phyloP scores from a whole-genome alignment of 2,113 vertebrate species.

The Cettia cetti region DNA sequence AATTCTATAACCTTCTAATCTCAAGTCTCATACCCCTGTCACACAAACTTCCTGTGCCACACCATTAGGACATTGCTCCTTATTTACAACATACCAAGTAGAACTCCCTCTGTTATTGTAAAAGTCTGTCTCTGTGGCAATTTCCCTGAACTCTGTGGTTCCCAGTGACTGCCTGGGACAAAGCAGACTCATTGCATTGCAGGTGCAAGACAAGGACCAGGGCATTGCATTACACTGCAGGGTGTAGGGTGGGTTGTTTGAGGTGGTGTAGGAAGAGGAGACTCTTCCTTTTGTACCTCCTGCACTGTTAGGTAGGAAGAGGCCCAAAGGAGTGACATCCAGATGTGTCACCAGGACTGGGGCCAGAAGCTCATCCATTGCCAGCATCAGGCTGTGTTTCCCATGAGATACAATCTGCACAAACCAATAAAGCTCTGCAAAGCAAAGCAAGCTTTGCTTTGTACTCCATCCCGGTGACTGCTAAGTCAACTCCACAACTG shows the following conservation, averaged over 20 bases:
- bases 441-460: neutral
- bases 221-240: neutral
- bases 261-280: neutral
- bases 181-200: neutral
- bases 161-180: neutral
- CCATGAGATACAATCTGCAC: constrained; percentile 19
- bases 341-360: neutral
- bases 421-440: constrained; percentile 18
- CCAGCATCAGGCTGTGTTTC: neutral
- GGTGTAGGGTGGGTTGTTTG: fast-evolving
- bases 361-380: neutral
- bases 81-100: neutral
- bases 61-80: fast-evolving
- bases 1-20: neutral
- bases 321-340: neutral
- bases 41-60: neutral
- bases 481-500: neutral
- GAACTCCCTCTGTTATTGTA: neutral
- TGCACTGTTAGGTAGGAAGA: neutral
- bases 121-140: neutral
- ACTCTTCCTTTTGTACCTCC: neutral
- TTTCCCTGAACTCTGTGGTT: neutral
- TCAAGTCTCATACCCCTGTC: neutral
- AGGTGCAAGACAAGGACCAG: neutral
- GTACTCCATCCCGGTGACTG: neutral